phyloP scores from a whole-genome alignment of 2,797 vertebrate species.

The Rhinoraja longicauda region DNA sequence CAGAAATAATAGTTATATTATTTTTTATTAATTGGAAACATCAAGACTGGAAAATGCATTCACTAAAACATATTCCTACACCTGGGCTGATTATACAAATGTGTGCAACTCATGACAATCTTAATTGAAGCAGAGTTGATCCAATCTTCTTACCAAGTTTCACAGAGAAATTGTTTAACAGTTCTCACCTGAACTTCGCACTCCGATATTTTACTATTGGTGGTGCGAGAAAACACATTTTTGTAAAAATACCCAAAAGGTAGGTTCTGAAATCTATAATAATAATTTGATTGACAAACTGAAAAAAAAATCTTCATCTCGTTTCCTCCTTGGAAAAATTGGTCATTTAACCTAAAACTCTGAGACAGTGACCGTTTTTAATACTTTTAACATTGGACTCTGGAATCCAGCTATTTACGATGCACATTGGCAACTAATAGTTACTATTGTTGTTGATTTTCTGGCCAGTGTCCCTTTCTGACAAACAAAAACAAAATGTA shows the following conservation, averaged over 20 bases:
- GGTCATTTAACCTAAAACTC: background rate
- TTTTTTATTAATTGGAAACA: background rate
- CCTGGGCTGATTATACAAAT: background rate
- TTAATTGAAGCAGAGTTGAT: background rate
- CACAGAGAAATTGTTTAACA: background rate
- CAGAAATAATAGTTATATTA: background rate
- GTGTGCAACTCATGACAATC: background rate
- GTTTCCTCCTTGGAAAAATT: background rate
- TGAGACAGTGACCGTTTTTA: background rate
- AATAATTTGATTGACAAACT: background rate
- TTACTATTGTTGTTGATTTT: background rate
- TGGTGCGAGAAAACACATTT: background rate
- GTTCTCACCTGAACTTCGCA: background rate
- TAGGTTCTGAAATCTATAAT: background rate
- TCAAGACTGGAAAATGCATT: background rate
- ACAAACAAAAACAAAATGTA: background rate
- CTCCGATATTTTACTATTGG: background rate
- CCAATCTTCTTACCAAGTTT: background rate
- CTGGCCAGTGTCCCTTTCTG: background rate
- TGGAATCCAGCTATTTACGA: background rate
- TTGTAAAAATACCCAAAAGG: background rate
- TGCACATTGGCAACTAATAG: constrained; percentile 11
- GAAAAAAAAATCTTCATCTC: background rate
- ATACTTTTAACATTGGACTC: background rate
- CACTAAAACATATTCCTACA: background rate